Evolutionary conservation across 2,113 vertebrate genomes (phyloP).

Genomic region (Catagonus wagneri): DNA sequence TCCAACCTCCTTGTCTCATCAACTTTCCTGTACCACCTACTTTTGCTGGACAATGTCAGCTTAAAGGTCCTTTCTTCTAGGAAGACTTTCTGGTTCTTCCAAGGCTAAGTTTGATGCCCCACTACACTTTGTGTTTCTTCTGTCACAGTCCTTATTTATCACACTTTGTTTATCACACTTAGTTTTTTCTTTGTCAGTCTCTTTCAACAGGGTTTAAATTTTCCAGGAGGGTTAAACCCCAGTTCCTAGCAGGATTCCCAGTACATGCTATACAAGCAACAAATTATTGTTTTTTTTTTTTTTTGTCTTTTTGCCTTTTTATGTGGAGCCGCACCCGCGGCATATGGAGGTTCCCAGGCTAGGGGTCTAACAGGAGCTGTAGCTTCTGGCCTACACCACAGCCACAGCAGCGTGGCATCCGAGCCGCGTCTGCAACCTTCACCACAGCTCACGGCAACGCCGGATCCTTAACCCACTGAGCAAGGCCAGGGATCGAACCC

Average conservation of each 20-base stretch:
- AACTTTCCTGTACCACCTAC: not conserved
- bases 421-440: too few species aligned
- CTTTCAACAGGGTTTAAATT: not conserved
- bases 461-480: too few species aligned
- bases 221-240: not conserved
- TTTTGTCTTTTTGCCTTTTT: too few species aligned
- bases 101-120: not conserved
- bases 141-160: not conserved
- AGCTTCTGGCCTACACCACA: too few species aligned
- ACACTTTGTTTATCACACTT: not conserved
- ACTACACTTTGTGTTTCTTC: not conserved
- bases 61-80: not conserved
- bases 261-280: not conserved
- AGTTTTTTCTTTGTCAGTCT: not conserved
- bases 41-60: not conserved
- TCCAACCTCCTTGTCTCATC: not conserved
- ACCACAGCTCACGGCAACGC: too few species aligned
- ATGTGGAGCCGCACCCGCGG: too few species aligned
- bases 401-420: too few species aligned
- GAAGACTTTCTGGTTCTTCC: not conserved
- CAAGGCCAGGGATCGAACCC: too few species aligned
- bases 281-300: constrained; percentile 10
- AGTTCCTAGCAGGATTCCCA: not conserved
- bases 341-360: too few species aligned
- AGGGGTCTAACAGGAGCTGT: too few species aligned